A percentile compares a stretch with the other conserved stretches of the same genome.
phyloP scores from a whole-genome alignment of 2,888 invertebrate genomes.

The Sturmia bella region DNA sequence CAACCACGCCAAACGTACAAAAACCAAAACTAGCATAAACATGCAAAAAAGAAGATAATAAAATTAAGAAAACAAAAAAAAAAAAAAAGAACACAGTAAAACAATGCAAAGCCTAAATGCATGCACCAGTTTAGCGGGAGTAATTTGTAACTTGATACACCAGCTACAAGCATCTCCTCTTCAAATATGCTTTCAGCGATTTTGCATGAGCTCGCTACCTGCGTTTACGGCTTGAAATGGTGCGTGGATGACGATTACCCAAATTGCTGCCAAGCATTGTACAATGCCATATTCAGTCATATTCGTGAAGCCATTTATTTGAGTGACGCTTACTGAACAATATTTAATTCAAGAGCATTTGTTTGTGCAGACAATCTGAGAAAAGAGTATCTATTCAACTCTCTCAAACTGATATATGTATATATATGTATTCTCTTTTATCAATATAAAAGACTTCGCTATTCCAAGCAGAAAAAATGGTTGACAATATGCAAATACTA shows the following conservation, averaged over 20 bases:
- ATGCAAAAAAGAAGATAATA: slow-evolving; percentile 46
- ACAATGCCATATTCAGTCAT: too few relatives aligned
- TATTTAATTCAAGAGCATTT: too few relatives aligned
- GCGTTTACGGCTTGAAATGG: slow-evolving; percentile 6
- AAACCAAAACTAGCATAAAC: slow-evolving; percentile 63
- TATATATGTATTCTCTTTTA: too few relatives aligned
- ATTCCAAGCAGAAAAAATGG: too few relatives aligned
- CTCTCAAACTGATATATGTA: too few relatives aligned
- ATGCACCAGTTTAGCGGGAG: slow-evolving; percentile 67
- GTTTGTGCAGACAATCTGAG: too few relatives aligned
- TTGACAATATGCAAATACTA: too few relatives aligned
- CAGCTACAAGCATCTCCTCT: slow-evolving; percentile 64
- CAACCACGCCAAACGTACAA: neutral
- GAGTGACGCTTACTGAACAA: too few relatives aligned
- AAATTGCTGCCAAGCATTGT: neutral
- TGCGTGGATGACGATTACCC: slow-evolving; percentile 2
- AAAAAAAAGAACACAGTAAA: slow-evolving; percentile 32
- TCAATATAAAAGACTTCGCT: too few relatives aligned
- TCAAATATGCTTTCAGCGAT: slow-evolving; percentile 43
- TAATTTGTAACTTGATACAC: slow-evolving; percentile 70
- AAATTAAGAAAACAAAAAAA: slow-evolving; percentile 23
- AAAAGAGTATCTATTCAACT: too few relatives aligned
- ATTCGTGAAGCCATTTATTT: too few relatives aligned
- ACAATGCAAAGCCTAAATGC: slow-evolving; percentile 47
- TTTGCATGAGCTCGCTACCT: slow-evolving; percentile 22